Conservation (phyloP, 2,797 vertebrate species). For the Catharus ustulatus region DNA sequence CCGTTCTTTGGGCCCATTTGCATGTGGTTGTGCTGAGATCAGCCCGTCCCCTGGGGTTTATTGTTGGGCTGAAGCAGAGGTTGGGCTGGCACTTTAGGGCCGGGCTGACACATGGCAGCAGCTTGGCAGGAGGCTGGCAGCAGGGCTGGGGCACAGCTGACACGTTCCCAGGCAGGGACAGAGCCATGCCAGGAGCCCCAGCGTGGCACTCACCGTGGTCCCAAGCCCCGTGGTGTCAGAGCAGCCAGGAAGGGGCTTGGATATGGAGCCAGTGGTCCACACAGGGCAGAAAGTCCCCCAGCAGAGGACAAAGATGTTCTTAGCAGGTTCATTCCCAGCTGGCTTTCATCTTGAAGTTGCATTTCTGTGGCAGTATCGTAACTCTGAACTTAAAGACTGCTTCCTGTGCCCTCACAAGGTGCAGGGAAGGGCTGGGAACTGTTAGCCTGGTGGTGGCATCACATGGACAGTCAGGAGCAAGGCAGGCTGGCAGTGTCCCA, state of each 20-base stretch:
- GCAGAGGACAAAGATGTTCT: not conserved
- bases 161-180: not conserved
- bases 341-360: not conserved
- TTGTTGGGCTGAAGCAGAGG: not conserved
- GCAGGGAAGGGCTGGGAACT: not conserved
- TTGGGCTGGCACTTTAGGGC: not conserved
- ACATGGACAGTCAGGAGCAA: not conserved
- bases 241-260: not conserved
- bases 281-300: too few species aligned
- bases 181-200: not conserved
- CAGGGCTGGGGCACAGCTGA: not conserved
- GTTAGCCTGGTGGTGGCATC: not conserved
- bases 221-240: accelerated
- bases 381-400: not conserved
- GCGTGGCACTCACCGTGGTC: accelerated
- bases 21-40: not conserved
- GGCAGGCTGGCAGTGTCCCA: not conserved
- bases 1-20: accelerated
- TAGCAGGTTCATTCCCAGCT: not conserved
- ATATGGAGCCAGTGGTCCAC: not conserved
- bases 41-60: not conserved
- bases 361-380: not conserved
- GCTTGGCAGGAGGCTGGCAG: not conserved
- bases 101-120: not conserved
- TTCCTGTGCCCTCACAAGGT: not conserved